Evolutionary conservation across 2,888 invertebrate species (phyloP).

Genomic region (Nematopogon swammerdamellus): DNA sequence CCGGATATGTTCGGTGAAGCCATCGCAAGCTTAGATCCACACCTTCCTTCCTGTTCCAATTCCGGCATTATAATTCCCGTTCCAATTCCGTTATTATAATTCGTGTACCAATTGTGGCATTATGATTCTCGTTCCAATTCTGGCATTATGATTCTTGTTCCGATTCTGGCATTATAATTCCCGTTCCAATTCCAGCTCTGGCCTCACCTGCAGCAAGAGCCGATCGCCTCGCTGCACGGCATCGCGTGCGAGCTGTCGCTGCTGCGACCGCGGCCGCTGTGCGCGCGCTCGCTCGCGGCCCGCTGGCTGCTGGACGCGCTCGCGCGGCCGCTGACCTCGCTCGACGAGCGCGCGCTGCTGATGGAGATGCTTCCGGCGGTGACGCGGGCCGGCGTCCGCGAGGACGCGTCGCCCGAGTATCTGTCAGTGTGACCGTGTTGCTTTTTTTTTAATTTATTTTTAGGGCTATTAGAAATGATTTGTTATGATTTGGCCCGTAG

Average conservation of each 20-base stretch:
- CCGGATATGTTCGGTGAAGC: too few species aligned
- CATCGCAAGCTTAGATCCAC: too few species aligned
- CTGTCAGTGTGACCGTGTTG: not conserved
- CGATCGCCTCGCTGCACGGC: not conserved
- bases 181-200: not conserved
- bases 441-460: too few species aligned
- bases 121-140: too few species aligned
- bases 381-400: not conserved
- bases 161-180: too few species aligned
- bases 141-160: too few species aligned
- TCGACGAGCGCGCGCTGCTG: not conserved
- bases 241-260: conserved; percentile 15
- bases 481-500: too few species aligned
- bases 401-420: not conserved
- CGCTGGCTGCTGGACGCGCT: not conserved
- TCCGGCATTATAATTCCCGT: too few species aligned
- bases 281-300: conserved; percentile 12
- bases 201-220: not conserved
- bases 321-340: not conserved
- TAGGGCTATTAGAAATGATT: too few species aligned
- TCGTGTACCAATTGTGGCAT: too few species aligned
- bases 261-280: conserved; percentile 10
- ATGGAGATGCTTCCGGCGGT: not conserved
- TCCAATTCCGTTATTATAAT: too few species aligned
- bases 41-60: too few species aligned